Evolutionary conservation across 2,888 invertebrate species (phyloP).

Genomic region (Chorisops tibialis): DNA sequence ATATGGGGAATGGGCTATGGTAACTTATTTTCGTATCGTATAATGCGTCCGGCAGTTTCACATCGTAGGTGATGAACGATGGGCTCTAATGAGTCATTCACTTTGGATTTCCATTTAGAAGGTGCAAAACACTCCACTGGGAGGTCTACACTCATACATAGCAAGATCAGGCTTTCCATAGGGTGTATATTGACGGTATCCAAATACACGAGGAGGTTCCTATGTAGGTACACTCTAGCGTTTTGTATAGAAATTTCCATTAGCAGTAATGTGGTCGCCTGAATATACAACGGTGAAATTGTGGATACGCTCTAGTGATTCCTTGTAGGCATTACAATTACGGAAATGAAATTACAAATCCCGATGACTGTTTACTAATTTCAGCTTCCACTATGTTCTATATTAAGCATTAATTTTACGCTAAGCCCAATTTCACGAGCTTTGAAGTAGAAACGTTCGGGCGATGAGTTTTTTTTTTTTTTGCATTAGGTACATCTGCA

Average conservation of each 20-base stretch:
- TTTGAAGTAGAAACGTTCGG: too few species aligned
- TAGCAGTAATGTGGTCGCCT: slow-evolving; percentile 4
- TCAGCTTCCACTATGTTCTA: background rate
- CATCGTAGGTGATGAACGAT: background rate
- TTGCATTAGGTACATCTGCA: too few species aligned
- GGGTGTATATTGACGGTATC: background rate
- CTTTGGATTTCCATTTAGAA: slow-evolving; percentile 10
- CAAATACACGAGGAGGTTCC: too few species aligned
- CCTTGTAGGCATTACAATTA: slow-evolving; percentile 8
- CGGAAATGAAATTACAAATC: slow-evolving; percentile 23
- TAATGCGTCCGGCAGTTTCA: background rate
- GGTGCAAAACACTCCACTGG: background rate
- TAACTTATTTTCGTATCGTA: background rate
- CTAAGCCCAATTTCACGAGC: too few species aligned
- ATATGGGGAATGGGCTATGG: background rate
- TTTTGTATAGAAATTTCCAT: slow-evolving; percentile 1
- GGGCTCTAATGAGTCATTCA: slow-evolving; percentile 19
- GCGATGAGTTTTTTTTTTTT: too few species aligned
- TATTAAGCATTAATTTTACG: too few species aligned
- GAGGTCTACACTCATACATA: background rate
- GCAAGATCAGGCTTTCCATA: background rate
- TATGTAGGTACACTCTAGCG: too few species aligned
- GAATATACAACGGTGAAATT: background rate
- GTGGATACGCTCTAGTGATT: slow-evolving; percentile 8
- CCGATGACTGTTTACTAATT: slow-evolving; percentile 2